Conservation (phyloP, 2,113 vertebrate species). For the Rhinopithecus roxellana region DNA sequence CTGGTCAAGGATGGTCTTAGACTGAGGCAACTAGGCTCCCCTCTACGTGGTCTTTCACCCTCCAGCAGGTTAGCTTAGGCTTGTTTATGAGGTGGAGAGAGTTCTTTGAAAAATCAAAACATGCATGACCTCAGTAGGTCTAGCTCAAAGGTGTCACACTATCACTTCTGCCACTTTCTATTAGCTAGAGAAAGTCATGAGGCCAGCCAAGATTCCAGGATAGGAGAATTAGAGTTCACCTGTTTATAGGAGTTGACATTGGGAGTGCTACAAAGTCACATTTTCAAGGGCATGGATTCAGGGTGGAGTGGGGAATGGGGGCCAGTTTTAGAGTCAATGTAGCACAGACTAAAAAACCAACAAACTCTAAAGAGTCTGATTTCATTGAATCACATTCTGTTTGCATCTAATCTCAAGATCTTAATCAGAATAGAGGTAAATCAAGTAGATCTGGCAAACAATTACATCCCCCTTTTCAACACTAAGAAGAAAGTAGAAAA, state of each 20-base stretch:
- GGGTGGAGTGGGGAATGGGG: background rate
- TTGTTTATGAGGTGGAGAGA: background rate
- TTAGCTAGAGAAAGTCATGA: background rate
- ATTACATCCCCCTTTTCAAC: background rate
- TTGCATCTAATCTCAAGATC: background rate
- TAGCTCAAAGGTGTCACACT: background rate
- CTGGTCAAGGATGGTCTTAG: background rate
- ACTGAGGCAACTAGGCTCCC: background rate
- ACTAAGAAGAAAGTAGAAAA: background rate
- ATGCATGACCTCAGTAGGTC: background rate
- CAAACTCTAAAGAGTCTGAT: background rate
- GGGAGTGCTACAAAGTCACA: background rate
- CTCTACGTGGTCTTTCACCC: background rate
- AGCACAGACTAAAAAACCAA: background rate
- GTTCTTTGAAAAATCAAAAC: background rate
- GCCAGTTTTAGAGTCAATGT: background rate
- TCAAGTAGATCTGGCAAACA: constrained; percentile 7
- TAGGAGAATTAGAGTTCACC: background rate
- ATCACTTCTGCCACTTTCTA: background rate
- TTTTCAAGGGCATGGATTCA: background rate
- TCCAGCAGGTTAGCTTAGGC: background rate
- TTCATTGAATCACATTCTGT: background rate
- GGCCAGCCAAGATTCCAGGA: background rate
- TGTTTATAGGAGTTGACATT: background rate
- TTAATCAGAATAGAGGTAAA: constrained; percentile 11